Base-by-base conservation (phyloP, 2,888 invertebrate genomes). In the Deilephila elpenor region DNA sequence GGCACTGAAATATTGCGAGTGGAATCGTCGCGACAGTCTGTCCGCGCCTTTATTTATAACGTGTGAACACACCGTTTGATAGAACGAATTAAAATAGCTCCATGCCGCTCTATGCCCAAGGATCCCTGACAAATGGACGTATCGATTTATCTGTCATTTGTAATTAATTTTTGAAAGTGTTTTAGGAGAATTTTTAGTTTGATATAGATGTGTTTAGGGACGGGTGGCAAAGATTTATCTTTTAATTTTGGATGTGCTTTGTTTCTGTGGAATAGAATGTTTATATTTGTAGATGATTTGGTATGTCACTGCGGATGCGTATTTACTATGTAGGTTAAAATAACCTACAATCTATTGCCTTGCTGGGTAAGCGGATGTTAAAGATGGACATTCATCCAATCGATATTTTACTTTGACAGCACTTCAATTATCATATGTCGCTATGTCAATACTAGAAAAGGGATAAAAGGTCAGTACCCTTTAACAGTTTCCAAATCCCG, bases 1-100 rank as follows among this genome's bases (percentile, higher is more conserved):
- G 87, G 86, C 89, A 88, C 86, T 93, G 93, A 94, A 88, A 93
- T 93, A 93, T 94, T 93, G 90, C 93, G 78, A 79, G 79, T 82
- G 83, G 89, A 90, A 92, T 92, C 91, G 91, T 84, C 88, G 83
- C 89, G 94, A 93, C 94, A 91, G 89, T 86, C 82, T 84, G 84
- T 86, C 86, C 84, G 81, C 84, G 78, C 83, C 85, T 89, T 91
- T 93, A 93, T 93, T 92, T 93, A 93, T 93, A 92, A 88, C 89
- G 88, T 89, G 89, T 85, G 85, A 89, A 89, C 87, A 84, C 84
- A 83, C 80, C 84, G 83, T 88, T 90, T 88, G 91, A 91, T 91
- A 87, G 84, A 86, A 85, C 82, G 88, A 88, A 89, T 90, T 89
- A 83, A 82, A 86, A 86, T 86, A 86, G 80, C 82, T 62, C 64